Evolutionary conservation across 2,797 vertebrate genomes (phyloP), one percentile per base, ranked within the genome.

Genomic region (Dermochelys coriacea): DNA sequence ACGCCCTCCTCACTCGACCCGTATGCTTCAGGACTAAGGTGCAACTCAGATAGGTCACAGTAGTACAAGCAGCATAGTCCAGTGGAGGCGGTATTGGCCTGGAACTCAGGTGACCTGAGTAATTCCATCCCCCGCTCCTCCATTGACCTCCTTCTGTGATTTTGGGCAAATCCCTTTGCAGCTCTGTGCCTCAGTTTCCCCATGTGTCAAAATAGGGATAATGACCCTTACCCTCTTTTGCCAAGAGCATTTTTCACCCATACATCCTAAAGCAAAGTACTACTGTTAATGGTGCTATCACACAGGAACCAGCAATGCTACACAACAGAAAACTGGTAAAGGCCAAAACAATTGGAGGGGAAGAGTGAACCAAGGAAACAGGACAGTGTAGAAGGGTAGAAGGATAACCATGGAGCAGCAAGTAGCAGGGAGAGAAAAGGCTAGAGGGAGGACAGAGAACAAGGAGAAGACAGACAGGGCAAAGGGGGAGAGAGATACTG

Each of bases 81-180:
- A 0, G 54, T 84, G 87, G 93, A 94, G 95, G 94, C 91, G 95
- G 88, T 94, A 49, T 94, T 88, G 93, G 90, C 59, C 74, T 79
- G 82, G 91, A 91, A 96, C 93, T 91, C 91, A 96, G 94, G 86
- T 96, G 94, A 84, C 96, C 59, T 95, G 96, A 96, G 93, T 96
- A 95, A 97, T 90, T 61, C 87, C 51, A 10, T 96, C 94, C 94
- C 96, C 88, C 37, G 86, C 75, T 8, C 45, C 29, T 64, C 21
- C 64, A 71, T 18, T 71, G 8, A n/a, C 37, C 88, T 52, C 31
- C 85, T 68, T 2, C 0, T 92, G 85, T 90, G 85, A 84, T 88
- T 96, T 94, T 91, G 94, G 95, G 92, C 88, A 96, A 97, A 95
- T 78, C 59, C 93, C 55, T 94, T 85, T 54, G 89, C 82, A 88